Conservation (phyloP, 1,140 invertebrate genomes). For the Pogonus chalceus region DNA sequence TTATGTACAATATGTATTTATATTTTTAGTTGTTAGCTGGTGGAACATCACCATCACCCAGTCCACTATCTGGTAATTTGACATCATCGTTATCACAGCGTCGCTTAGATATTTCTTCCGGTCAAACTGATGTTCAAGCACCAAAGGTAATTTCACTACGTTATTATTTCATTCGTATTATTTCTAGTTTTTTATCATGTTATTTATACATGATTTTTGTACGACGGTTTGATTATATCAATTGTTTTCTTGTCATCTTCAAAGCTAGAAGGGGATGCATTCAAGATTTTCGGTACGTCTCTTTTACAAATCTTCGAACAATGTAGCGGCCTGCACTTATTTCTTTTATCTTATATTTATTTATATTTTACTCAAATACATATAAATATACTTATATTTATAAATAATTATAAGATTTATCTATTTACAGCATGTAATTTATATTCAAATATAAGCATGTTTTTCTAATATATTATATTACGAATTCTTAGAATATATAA, state of each 20-base stretch:
- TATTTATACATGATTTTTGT: constrained; percentile 5
- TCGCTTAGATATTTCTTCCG: constrained; percentile 15
- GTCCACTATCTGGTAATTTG: constrained; percentile 28
- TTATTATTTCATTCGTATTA: no score
- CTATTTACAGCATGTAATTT: no score
- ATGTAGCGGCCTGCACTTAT: no score
- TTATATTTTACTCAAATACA: no score
- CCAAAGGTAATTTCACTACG: constrained; percentile 27
- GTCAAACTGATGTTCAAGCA: constrained; percentile 23
- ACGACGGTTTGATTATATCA: background rate
- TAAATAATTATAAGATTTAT: no score
- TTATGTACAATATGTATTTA: constrained; percentile 6
- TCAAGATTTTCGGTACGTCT: constrained; percentile 1
- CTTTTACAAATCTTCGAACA: no score
- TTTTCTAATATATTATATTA: no score
- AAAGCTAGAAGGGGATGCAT: constrained; percentile 7
- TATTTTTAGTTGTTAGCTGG: constrained; percentile 21
- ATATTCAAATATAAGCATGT: no score
- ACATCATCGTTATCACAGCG: constrained; percentile 13
- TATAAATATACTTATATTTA: no score
- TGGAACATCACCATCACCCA: constrained; percentile 35
- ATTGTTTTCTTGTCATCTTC: background rate
- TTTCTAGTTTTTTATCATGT: background rate
- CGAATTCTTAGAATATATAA: no score
- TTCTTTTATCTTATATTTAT: no score